Conservation (phyloP, 2,888 invertebrate species). For the Ochropleura leucogaster region DNA sequence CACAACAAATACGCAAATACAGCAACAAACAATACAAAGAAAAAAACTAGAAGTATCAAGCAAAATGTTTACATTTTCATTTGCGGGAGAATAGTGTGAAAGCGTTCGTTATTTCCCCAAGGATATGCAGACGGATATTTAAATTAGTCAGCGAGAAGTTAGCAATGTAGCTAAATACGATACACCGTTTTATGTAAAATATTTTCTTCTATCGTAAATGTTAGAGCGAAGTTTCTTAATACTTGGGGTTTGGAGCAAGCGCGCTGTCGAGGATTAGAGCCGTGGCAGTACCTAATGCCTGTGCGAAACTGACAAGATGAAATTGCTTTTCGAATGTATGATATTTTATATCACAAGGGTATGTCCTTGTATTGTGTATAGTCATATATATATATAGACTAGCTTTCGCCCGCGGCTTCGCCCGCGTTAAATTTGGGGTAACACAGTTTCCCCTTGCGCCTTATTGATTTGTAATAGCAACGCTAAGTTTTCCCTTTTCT, state of each 20-base stretch:
- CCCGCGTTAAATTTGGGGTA: too few relatives aligned
- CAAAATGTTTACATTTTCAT: constrained; percentile 47
- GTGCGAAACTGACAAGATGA: constrained; percentile 29
- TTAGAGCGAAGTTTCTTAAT: constrained; percentile 21
- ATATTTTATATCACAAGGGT: constrained; percentile 16
- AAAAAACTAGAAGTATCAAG: constrained; percentile 23
- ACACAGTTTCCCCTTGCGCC: too few relatives aligned
- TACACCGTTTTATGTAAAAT: constrained; percentile 37
- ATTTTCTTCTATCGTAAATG: constrained; percentile 28
- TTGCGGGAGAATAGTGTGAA: constrained; percentile 44
- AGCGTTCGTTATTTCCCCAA: constrained; percentile 51
- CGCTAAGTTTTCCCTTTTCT: too few relatives aligned
- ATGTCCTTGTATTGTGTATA: too few relatives aligned
- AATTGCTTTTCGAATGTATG: constrained; percentile 30
- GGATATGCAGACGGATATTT: constrained; percentile 50
- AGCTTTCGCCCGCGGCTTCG: too few relatives aligned
- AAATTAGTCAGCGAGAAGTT: constrained; percentile 57
- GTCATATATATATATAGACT: too few relatives aligned
- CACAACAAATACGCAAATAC: background rate
- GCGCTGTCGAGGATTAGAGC: constrained; percentile 33
- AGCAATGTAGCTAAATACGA: constrained; percentile 27
- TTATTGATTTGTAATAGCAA: too few relatives aligned
- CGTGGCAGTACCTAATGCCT: constrained; percentile 26
- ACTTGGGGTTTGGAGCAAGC: constrained; percentile 16
- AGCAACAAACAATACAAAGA: background rate